phyloP scores from a whole-genome alignment of 1,140 invertebrate species.

The Araneus ventricosus region DNA sequence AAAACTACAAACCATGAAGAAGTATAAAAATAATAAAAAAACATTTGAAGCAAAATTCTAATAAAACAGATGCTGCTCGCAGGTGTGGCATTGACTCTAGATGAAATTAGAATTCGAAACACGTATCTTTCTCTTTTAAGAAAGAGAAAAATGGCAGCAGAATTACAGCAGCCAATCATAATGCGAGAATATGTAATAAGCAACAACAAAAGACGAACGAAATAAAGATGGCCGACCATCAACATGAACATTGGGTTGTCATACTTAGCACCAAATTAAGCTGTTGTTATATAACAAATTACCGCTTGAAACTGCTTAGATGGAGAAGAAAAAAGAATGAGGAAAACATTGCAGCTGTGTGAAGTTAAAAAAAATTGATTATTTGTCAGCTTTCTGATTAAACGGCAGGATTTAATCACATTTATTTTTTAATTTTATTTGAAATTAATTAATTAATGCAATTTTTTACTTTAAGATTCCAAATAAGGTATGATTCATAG shows the following conservation, averaged over 20 bases:
- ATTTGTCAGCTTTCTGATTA: no score
- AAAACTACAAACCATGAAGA: slow-evolving; percentile 43
- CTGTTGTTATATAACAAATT: neutral
- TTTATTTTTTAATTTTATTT: no score
- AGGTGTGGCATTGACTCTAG: slow-evolving; percentile 66
- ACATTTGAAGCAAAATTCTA: slow-evolving; percentile 22
- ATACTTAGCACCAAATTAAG: slow-evolving; percentile 1
- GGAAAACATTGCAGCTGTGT: no score
- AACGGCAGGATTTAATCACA: no score
- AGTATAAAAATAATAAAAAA: neutral
- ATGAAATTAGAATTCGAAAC: slow-evolving; percentile 13
- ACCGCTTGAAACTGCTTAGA: neutral
- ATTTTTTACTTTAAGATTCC: no score
- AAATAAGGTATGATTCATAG: no score
- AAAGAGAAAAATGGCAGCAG: slow-evolving; percentile 18
- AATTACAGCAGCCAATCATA: slow-evolving; percentile 10
- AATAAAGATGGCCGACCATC: slow-evolving; percentile 1
- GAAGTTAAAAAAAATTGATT: no score
- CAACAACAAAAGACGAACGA: neutral
- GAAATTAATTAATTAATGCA: no score
- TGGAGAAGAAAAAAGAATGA: no score
- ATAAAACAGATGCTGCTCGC: slow-evolving; percentile 25
- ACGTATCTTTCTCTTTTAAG: neutral
- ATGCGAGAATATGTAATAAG: slow-evolving; percentile 40
- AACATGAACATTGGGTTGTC: neutral